Conservation (phyloP, 2,113 vertebrate species). For the Peromyscus californicus region DNA sequence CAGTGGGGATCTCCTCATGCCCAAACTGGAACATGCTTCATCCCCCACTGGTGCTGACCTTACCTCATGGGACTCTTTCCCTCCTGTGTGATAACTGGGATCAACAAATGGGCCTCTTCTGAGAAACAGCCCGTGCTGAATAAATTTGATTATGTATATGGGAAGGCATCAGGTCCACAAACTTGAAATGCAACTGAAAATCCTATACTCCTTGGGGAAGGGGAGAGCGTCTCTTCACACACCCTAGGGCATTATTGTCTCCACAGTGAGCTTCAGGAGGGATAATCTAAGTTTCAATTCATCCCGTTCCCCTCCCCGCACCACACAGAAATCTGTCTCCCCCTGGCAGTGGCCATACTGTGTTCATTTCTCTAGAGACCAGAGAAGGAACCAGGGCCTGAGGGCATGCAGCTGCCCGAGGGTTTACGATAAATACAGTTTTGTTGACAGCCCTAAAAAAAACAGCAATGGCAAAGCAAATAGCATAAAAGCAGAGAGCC, state of each 20-base stretch:
- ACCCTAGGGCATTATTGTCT: background rate
- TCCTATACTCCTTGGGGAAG: background rate
- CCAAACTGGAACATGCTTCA: background rate
- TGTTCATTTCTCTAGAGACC: slow-evolving; percentile 49
- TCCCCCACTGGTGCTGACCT: background rate
- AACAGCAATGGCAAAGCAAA: background rate
- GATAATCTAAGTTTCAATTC: slow-evolving; percentile 8
- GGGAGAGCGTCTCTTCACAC: background rate
- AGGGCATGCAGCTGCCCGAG: background rate
- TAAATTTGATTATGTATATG: background rate
- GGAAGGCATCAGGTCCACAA: background rate
- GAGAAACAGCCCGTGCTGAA: background rate
- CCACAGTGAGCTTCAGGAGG: background rate
- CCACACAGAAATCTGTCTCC: background rate
- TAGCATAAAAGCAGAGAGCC: background rate
- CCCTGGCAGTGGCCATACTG: background rate
- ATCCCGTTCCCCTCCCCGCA: background rate
- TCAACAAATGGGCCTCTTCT: background rate
- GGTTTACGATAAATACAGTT: slow-evolving; percentile 61
- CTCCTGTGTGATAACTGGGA: background rate
- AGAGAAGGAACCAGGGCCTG: background rate
- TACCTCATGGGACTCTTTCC: background rate
- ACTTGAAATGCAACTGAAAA: background rate
- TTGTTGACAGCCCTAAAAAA: slow-evolving; percentile 36
- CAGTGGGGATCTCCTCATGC: background rate